These are phyloP conservation scores for Sus scrofa DNA, from an alignment of 2,113 vertebrate species.

Conservation along the genomic window T2T-Sscrofa CM000816.6:26934001-26934500, in stretches of 20 bases:
- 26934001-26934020: not conserved
- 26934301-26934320: not conserved
- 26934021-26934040: not conserved
- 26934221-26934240: not conserved
- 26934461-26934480: no score
- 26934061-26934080: not conserved
- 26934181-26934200: not conserved
- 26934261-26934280: not conserved
- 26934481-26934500: no score
- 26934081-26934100: fast-evolving
- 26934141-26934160: not conserved
- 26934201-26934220: not conserved
- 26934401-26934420: no score
- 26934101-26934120: not conserved
- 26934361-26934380: no score
- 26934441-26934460: no score
- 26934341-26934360: not conserved
- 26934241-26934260: not conserved
- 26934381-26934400: no score
- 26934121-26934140: not conserved
- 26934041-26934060: not conserved
- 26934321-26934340: not conserved
- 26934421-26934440: no score
- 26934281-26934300: not conserved
- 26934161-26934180: not conserved